A percentile compares a stretch with the other conserved stretches of the same genome.
Conservation (phyloP, 2,113 vertebrate genomes). For the Peromyscus leucopus region DNA sequence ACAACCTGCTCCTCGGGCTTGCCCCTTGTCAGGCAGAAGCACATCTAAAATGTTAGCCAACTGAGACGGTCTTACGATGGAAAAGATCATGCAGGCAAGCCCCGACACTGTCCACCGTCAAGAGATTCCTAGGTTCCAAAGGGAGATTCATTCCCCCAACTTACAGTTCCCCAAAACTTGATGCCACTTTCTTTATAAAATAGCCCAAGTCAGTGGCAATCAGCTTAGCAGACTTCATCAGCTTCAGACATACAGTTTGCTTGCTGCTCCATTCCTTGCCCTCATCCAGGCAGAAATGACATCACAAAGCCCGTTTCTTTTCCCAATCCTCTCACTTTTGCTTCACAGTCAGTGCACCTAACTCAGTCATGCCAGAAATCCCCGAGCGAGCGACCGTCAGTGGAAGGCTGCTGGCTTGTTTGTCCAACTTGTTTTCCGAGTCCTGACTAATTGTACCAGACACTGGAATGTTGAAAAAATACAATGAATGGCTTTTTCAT, state of each 20-base stretch:
- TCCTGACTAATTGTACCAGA: conserved; percentile 83
- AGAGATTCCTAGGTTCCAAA: neutral
- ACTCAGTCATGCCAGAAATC: conserved; percentile 51
- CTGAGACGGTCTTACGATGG: neutral
- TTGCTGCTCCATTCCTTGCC: conserved; percentile 8
- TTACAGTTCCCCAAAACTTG: neutral
- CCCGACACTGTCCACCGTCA: neutral
- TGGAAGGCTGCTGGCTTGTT: conserved; percentile 68
- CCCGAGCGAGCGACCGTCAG: conserved; percentile 52
- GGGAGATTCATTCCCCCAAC: neutral
- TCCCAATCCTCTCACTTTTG: conserved; percentile 27
- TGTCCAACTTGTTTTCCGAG: conserved; percentile 84
- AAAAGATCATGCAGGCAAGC: neutral
- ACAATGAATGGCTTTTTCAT: conserved; percentile 86
- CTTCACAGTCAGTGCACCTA: conserved; percentile 54
- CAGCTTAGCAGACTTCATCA: neutral
- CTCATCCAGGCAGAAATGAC: conserved; percentile 34
- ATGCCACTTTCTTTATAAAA: neutral
- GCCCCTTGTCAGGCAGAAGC: conserved; percentile 32
- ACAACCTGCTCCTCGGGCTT: conserved; percentile 34
- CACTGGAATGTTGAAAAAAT: conserved; percentile 66
- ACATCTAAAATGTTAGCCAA: neutral
- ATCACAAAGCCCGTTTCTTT: conserved; percentile 47
- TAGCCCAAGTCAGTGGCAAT: neutral
- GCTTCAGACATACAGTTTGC: neutral